Evolutionary conservation across 2,888 invertebrate species (phyloP), one percentile per base, ranked within the genome.

Genomic region (Polylopha cassiicola): DNA sequence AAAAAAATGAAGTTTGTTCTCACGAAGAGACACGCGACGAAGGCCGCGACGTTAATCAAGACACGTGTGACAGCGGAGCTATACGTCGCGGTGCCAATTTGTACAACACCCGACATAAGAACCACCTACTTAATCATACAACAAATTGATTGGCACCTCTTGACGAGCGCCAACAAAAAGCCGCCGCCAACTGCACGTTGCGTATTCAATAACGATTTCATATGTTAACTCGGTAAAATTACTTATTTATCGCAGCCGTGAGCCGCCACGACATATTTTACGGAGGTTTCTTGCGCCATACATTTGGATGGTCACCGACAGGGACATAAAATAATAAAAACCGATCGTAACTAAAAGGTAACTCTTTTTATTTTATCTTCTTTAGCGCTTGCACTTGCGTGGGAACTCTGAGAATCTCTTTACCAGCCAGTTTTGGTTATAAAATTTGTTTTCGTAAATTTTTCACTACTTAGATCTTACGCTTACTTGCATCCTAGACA

Each of bases 1-100:
- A 61, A 68, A 64, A 59, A 66, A 62, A 58, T 58, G 63, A 67
- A 67, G 65, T 62, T 58, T 59, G 65, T 68, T 74, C 74, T 62
- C 70, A 72, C 68, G 65, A 57, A 51, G 51, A 53, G 56, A 55
- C 54, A 54, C 51, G 47, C 47, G 53, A 11, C 29, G 58, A 69
- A 71, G 73, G 69, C 57, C 63, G 53, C 44, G 50, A 49, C 55
- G 60, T 64, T 61, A 63, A 61, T 64, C 58, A 65, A 34, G 58
- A 57, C 55, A 50, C 48, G 50, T 53, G 53, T 60, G 63, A 57
- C 59, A 57, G 52, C 54, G 47, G 46, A 44, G 51, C 51, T 47
- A 58, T 53, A 55, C 28, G 50, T 58, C 51, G 49, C 39, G 44
- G 44, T 61, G 61, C 64, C 67, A 73, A 71, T 73, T 72, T 67